phyloP scores from a whole-genome alignment of 1,140 invertebrate genomes.

The Micrasema longulum region DNA sequence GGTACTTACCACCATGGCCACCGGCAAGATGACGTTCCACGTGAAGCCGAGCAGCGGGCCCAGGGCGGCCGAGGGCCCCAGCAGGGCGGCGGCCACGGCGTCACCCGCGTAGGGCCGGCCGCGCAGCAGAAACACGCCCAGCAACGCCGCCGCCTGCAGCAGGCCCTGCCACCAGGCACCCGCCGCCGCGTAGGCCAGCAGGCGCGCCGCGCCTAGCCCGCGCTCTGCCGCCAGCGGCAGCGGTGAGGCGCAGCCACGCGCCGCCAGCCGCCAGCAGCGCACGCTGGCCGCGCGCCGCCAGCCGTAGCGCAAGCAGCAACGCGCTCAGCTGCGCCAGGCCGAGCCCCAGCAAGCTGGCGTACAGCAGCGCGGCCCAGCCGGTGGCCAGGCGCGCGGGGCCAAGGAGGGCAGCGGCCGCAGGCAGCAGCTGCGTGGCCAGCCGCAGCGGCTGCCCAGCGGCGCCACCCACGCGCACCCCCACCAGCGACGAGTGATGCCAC shows the following conservation, averaged over 20 bases:
- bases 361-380: conserved; percentile 90
- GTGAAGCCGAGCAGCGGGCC: conserved; percentile 78
- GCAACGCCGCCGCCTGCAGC: conserved; percentile 80
- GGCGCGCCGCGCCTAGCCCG: conserved; percentile 87
- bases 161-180: conserved; percentile 89
- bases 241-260: conserved; percentile 87
- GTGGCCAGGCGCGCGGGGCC: conserved; percentile 78
- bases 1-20: conserved; percentile 76
- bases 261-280: conserved; percentile 76
- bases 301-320: conserved; percentile 83
- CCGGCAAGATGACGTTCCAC: conserved; percentile 89
- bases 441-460: conserved; percentile 85
- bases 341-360: conserved; percentile 86
- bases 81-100: conserved; percentile 79
- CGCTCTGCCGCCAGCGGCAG: conserved; percentile 84
- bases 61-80: conserved; percentile 64
- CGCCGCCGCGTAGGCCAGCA: conserved; percentile 84
- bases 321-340: conserved; percentile 85
- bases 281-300: conserved; percentile 66
- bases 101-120: conserved; percentile 88
- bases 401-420: conserved; percentile 81
- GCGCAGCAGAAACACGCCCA: conserved; percentile 84
- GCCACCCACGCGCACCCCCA: conserved; percentile 75
- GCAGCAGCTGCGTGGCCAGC: conserved; percentile 86
- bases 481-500: conserved; percentile 76